Conservation (phyloP, 2,113 vertebrate genomes). For the Hassar affinis region DNA sequence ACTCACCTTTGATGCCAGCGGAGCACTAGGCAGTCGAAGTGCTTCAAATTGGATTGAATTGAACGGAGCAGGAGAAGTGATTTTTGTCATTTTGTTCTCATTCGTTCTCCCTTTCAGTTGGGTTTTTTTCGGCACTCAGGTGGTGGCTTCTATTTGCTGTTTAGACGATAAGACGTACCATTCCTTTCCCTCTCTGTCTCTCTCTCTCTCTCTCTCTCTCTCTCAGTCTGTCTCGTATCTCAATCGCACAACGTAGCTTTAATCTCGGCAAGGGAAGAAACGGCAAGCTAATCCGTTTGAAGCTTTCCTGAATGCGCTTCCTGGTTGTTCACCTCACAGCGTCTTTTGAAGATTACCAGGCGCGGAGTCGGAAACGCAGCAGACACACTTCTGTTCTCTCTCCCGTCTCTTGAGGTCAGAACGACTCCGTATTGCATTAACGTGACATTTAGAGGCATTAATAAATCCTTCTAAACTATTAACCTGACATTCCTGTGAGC, state of each 20-base stretch:
- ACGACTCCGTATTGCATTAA: slow-evolving; percentile 9
- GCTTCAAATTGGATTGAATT: slow-evolving; percentile 2
- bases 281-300: slow-evolving; percentile 8
- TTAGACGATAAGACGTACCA: neutral
- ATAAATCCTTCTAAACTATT: slow-evolving; percentile 15
- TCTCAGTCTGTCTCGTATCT: too few species aligned
- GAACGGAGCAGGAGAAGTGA: slow-evolving; percentile 4
- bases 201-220: too few species aligned
- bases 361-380: neutral
- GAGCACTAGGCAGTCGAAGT: neutral
- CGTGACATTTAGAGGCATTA: slow-evolving; percentile 17
- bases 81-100: neutral
- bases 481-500: neutral
- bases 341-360: slow-evolving; percentile 2
- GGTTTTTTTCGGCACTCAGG: neutral
- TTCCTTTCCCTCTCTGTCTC: too few species aligned
- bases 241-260: neutral
- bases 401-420: neutral
- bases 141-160: neutral
- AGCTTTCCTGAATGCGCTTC: neutral
- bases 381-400: neutral
- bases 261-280: slow-evolving; percentile 11
- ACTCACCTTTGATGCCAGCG: neutral
- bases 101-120: neutral
- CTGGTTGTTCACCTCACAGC: neutral